Evolutionary conservation across 1,140 invertebrate species (phyloP).

Genomic region (Lysiphlebus fabarum): DNA sequence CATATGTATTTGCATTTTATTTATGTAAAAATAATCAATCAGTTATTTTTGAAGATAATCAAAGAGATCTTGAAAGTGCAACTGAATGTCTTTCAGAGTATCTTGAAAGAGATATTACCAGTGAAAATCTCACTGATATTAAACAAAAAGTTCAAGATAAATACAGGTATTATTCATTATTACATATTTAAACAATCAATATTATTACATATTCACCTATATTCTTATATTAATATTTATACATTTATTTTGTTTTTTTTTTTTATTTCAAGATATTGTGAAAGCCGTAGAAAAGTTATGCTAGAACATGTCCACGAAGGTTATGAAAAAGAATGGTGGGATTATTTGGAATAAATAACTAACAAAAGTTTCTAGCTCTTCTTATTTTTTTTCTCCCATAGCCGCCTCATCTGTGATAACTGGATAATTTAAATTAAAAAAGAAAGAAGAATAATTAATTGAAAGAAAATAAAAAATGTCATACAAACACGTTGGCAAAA

Average conservation of each 20-base stretch:
- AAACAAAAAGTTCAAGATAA: conserved; percentile 99
- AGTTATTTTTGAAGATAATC: conserved; percentile 98
- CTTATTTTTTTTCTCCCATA: conserved; percentile 30
- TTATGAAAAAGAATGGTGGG: conserved; percentile 98
- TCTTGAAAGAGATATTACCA: conserved; percentile 95
- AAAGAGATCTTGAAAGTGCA: conserved; percentile 94
- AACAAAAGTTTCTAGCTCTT: conserved; percentile 21
- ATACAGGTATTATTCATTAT: conserved; percentile 94
- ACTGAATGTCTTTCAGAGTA: conserved; percentile 97
- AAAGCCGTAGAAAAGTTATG: conserved; percentile 89
- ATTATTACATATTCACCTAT: neutral
- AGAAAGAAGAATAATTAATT: conserved; percentile 3
- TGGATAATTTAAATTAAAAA: conserved; percentile 27
- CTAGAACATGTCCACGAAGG: conserved; percentile 97
- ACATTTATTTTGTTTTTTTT: conserved; percentile 23
- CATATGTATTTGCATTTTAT: conserved; percentile 99
- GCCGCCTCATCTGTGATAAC: conserved; percentile 52
- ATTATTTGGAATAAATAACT: conserved; percentile 74
- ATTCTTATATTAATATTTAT: conserved; percentile 11
- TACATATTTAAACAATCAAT: no score
- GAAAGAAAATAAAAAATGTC: neutral
- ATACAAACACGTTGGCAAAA: no score
- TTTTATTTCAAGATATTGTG: conserved; percentile 80
- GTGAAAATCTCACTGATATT: conserved; percentile 95
- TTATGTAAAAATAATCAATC: conserved; percentile 97